Percentiles rank a stretch among this genome's conserved stretches.
These are phyloP conservation scores for Lepetodrilus schrolli DNA, from an alignment of 2,888 invertebrate species.

Conservation along the genomic window DNA sequence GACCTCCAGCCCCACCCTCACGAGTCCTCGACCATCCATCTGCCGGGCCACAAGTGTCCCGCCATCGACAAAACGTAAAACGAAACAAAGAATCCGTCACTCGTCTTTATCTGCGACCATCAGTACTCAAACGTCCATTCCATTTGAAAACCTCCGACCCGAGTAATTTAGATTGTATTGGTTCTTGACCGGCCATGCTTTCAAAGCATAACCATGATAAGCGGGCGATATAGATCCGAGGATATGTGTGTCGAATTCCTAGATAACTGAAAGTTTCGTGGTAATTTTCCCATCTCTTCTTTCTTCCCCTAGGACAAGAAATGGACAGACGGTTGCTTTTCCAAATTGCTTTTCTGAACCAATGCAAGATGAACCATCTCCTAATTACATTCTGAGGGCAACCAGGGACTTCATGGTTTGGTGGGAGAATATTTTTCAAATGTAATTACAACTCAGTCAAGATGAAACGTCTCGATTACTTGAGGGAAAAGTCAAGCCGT, in stretches of 20 bases:
- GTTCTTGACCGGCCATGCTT: background rate
- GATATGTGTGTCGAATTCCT: constrained; percentile 8
- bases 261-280: constrained; percentile 12
- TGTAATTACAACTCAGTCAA: constrained; percentile 6
- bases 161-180: background rate
- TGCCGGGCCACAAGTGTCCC: background rate
- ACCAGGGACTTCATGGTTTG: constrained; percentile 10
- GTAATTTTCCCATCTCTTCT: constrained; percentile 17
- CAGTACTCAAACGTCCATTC: background rate
- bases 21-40: background rate
- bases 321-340: background rate
- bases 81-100: background rate
- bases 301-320: background rate
- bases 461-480: background rate
- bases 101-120: background rate
- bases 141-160: background rate
- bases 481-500: background rate
- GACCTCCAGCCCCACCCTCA: background rate
- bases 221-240: background rate
- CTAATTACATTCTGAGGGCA: constrained; percentile 13
- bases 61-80: background rate
- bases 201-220: background rate
- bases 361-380: background rate
- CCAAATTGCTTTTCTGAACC: constrained; percentile 12
- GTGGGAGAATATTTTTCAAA: constrained; percentile 6